Evolutionary conservation across 2,797 vertebrate species (phyloP).

Genomic region (Dallia pectoralis): DNA sequence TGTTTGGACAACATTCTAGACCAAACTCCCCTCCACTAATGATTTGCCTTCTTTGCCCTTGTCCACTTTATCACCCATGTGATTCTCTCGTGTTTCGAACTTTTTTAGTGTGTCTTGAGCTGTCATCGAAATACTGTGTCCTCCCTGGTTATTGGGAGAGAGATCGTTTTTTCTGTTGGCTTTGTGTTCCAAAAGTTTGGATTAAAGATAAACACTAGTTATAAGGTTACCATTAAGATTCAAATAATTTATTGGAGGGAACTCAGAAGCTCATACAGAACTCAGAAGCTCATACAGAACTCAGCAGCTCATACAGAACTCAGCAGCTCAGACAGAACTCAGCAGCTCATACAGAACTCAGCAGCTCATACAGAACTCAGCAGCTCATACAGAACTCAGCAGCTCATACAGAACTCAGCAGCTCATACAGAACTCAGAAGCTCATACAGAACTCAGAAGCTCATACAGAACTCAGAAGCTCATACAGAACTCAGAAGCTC

Average conservation of each 20-base stretch:
- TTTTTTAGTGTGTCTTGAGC: too few species aligned
- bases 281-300: background rate
- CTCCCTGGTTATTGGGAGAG: too few species aligned
- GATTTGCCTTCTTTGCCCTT: background rate
- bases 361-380: background rate
- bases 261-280: too few species aligned
- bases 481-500: background rate
- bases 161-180: too few species aligned
- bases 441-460: background rate
- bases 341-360: background rate
- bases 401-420: background rate
- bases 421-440: background rate
- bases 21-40: constrained; percentile 4
- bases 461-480: background rate
- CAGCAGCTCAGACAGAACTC: background rate
- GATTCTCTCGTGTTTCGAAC: too few species aligned
- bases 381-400: background rate
- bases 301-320: background rate
- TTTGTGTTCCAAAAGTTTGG: too few species aligned
- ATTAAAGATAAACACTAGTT: too few species aligned
- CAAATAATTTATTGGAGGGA: too few species aligned
- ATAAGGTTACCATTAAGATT: too few species aligned
- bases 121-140: too few species aligned
- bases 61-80: background rate
- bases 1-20: constrained; percentile 1